Evolutionary conservation across 2,113 vertebrate genomes (phyloP), one percentile per base, ranked within the genome.

Genomic region (Tragelaphus imberbis): DNA sequence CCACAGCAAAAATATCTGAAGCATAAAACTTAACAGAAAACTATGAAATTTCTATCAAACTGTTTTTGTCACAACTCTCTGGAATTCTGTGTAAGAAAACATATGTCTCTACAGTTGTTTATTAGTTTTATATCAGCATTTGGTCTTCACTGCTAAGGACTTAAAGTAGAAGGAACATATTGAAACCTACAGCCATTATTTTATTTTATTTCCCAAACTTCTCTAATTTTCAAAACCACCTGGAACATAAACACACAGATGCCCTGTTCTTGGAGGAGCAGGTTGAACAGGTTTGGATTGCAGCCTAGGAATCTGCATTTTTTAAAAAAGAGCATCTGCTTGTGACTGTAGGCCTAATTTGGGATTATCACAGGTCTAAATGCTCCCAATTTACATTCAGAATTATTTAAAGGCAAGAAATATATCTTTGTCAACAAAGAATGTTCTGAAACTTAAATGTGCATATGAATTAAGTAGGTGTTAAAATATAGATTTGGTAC

Each of bases 341-440:
- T 79, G 53, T 84, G 8, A 65, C 63, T 27, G 19, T 90, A 90
- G 68, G 16, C 33, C 16, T 40, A 85, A 75, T 91, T 84, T 40
- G 58, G 23, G 33, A 88, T 94, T 96, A n/a, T 85, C 40, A 47
- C 23, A 96, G 47, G 56, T 91, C 25, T 88, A 88, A 95, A 96
- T 61, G 33, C 23, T 92, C n/a, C 44, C 23, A 33, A 40, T 56
- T 81, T 93, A 75, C 81, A 87, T 84, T 92, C 13, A 84, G 30
- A 79, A 94, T 90, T 71, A 21, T 14, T 87, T 79, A 63, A 79
- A 96, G 80, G 21, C 21, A 53, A 53, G 4, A 97, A 95, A 68
- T 79, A 49, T 25, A 61, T 88, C 49, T 96, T 94, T 86, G 51
- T 93, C 65, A 84, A 91, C 17, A 65, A 84, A 84, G 36, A 81